Evolutionary conservation across 30 jellyfish, hydroid and myxozoan genomes (phyloP), one percentile per base, ranked within the genome.

Genomic region (Aurelia aurita): DNA sequence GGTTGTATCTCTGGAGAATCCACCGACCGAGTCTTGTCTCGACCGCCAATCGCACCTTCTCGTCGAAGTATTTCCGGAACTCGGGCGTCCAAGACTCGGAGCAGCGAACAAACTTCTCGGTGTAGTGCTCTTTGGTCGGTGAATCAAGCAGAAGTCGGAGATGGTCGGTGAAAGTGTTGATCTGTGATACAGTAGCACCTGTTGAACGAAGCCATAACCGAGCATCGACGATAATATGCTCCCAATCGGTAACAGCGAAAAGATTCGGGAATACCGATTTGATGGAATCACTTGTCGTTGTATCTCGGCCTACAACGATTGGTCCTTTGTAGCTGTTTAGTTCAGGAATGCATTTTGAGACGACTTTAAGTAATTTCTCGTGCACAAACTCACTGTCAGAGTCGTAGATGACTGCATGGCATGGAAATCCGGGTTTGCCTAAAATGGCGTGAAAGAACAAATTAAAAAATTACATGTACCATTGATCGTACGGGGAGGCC

Each of bases 161-260:
- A 29, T 86, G 95, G 46, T 87, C 93, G 51, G 93, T 91, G 67
- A 80, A 58, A 49, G 76, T 69, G 54, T 65, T 74, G 21, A 91
- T 91, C 62, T 79, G 85, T 43, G 88, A 60, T 3, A 85, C 91
- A 65, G 91, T 96, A 9, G 88, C 92, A 26, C 91, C 92, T 3
- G 58, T 91, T 46, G 94, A 60, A 3, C 98, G 94, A n/a, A 91
- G 85, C 87, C 94, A 91, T 34, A 92, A 73, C 75, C 98, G 88
- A 5, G 96, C 74, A 8, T 82, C 92, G 1, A 92, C 89, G 49
- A 91, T 70, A 16, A 91, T 53, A 31, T 75, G 87, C 67, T 91
- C 98, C 98, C 98, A 91, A 79, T 91, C 98, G 68, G 88, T 74
- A 43, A 91, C 92, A 9, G 91, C 94, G 22, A 84, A 74, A 87